A percentile compares a stretch with the other conserved stretches of the same genome.
These are phyloP conservation scores for Pseudomyrmex flavicornis DNA, from an alignment of 1,140 invertebrate genomes.

Conservation along the genomic window DNA sequence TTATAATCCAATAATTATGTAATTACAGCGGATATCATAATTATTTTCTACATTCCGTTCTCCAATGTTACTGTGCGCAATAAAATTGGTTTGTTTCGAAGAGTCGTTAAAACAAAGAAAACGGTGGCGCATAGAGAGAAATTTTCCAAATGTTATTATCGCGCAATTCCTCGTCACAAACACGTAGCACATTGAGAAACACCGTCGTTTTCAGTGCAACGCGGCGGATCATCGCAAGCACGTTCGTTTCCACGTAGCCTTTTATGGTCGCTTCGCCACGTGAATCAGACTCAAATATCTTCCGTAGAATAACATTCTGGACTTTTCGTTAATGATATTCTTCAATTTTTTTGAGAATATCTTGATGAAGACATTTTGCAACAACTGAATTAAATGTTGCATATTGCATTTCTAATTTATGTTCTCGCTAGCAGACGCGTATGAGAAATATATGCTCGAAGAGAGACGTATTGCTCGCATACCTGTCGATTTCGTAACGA, in stretches of 20 bases:
- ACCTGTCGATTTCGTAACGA: no score
- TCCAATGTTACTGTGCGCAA: no score
- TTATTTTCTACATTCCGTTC: background rate
- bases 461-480: no score
- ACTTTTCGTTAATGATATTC: no score
- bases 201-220: background rate
- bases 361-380: no score
- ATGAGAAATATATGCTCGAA: no score
- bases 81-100: no score
- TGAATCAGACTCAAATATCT: slow-evolving; percentile 31
- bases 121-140: background rate
- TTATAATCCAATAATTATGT: background rate
- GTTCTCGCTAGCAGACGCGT: no score
- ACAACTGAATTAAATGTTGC: no score
- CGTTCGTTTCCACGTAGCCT: slow-evolving; percentile 16
- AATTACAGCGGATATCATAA: background rate
- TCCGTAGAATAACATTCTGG: background rate
- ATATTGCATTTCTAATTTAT: no score
- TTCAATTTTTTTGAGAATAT: no score
- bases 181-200: slow-evolving; percentile 22
- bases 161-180: background rate
- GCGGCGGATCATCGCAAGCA: slow-evolving; percentile 10
- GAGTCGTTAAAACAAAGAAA: background rate
- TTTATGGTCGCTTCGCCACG: slow-evolving; percentile 33
- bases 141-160: slow-evolving; percentile 17